Conservation (phyloP, 2,113 vertebrate genomes). For the Ceyx melanurus region DNA sequence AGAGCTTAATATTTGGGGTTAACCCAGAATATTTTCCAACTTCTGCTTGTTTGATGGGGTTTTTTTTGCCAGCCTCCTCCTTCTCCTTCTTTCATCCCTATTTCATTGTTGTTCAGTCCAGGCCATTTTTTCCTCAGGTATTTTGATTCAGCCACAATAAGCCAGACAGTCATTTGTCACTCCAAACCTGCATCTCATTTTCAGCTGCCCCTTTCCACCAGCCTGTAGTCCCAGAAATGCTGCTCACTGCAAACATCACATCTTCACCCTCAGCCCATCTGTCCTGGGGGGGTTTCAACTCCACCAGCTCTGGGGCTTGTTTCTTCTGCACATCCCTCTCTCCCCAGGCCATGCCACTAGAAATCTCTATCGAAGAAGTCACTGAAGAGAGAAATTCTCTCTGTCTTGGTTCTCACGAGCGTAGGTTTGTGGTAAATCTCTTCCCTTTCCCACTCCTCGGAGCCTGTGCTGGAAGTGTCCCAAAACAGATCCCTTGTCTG, state of each 20-base stretch:
- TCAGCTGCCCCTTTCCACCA: background rate
- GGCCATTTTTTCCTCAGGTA: background rate
- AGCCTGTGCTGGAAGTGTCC: constrained; percentile 76
- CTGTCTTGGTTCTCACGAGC: constrained; percentile 78
- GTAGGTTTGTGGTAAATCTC: background rate
- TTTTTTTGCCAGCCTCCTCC: background rate
- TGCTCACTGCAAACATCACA: fast-evolving
- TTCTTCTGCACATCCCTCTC: background rate
- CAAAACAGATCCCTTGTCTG: constrained; percentile 70
- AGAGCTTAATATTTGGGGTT: background rate
- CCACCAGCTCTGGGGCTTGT: background rate
- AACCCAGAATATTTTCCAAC: background rate
- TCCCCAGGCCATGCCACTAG: background rate
- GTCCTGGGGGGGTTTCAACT: background rate
- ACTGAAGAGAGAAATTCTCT: constrained; percentile 72
- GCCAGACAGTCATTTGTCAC: background rate
- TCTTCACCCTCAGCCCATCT: background rate
- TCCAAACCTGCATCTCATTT: background rate
- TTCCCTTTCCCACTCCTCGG: constrained; percentile 46
- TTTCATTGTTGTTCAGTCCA: background rate
- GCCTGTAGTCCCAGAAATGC: background rate
- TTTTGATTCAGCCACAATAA: background rate
- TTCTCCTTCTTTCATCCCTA: background rate
- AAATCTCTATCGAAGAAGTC: constrained; percentile 75
- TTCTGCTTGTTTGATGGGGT: background rate